A percentile compares a stretch with the other conserved stretches of the same genome.
phyloP scores from a whole-genome alignment of 2,113 vertebrate genomes.

The Columba janthina region DNA sequence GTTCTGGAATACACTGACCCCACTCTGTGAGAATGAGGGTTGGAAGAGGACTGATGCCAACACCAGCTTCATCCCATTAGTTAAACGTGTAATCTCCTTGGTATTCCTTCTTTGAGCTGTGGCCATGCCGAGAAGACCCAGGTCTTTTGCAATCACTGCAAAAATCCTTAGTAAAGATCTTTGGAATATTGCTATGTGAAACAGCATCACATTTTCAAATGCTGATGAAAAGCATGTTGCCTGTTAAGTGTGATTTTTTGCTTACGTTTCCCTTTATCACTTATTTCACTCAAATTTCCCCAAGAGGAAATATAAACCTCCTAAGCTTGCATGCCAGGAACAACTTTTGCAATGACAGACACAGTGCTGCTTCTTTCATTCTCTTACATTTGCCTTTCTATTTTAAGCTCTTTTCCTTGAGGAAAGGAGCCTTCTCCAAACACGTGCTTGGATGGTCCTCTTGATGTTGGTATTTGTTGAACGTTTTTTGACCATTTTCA shows the following conservation, averaged over 20 bases:
- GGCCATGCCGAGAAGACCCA: neutral
- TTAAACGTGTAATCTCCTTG: neutral
- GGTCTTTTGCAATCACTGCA: neutral
- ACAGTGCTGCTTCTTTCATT: neutral
- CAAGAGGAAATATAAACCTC: conserved; percentile 8
- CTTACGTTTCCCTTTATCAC: conserved; percentile 32
- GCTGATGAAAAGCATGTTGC: neutral
- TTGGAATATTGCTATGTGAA: neutral
- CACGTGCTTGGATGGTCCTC: rapidly evolving
- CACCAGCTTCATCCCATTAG: neutral
- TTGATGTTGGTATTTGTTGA: neutral
- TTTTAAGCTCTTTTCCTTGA: neutral
- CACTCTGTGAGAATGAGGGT: neutral
- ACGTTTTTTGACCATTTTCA: neutral
- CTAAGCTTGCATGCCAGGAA: neutral
- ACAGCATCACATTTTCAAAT: neutral
- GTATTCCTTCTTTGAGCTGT: neutral
- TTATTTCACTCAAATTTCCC: conserved; percentile 3
- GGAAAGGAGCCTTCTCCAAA: neutral
- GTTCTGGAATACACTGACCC: neutral
- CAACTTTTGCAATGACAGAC: neutral
- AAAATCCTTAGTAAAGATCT: neutral
- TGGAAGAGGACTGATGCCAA: neutral
- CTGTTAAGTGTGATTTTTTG: conserved; percentile 26
- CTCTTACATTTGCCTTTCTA: neutral